These are phyloP conservation scores for Sebastiscus tertius DNA, from an alignment of 2,797 vertebrate genomes.

Conservation along the genomic window DNA sequence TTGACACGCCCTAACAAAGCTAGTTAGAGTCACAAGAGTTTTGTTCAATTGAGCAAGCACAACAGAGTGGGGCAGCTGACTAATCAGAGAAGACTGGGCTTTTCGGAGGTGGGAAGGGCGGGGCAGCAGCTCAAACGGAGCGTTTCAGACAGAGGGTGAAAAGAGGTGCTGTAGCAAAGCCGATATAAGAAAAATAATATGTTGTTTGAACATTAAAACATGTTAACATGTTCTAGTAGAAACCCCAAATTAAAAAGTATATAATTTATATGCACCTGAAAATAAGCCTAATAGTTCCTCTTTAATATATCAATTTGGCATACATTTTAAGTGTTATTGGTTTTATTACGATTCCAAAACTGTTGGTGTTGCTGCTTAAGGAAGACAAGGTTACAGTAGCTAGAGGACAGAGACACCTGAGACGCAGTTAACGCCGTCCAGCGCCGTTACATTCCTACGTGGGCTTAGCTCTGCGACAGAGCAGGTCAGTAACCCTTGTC, in stretches of 20 bases:
- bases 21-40: no score
- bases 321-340: not conserved
- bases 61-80: accelerated
- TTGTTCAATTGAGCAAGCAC: accelerated
- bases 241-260: no score
- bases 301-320: not conserved
- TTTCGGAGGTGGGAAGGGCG: accelerated
- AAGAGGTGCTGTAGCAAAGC: no score
- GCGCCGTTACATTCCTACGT: not conserved
- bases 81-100: no score
- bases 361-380: not conserved
- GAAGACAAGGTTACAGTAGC: not conserved
- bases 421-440: not conserved
- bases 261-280: no score
- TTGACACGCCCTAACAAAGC: no score
- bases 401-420: not conserved
- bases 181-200: no score
- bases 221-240: no score
- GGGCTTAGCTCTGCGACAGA: not conserved
- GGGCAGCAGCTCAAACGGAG: no score
- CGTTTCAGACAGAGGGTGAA: no score
- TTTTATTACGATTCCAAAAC: not conserved
- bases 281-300: no score
- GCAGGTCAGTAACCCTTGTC: not conserved
- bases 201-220: no score